These are phyloP conservation scores for Drosophila koepferae DNA, from an alignment of 2,888 invertebrate genomes.

Conservation along the genomic window DNA sequence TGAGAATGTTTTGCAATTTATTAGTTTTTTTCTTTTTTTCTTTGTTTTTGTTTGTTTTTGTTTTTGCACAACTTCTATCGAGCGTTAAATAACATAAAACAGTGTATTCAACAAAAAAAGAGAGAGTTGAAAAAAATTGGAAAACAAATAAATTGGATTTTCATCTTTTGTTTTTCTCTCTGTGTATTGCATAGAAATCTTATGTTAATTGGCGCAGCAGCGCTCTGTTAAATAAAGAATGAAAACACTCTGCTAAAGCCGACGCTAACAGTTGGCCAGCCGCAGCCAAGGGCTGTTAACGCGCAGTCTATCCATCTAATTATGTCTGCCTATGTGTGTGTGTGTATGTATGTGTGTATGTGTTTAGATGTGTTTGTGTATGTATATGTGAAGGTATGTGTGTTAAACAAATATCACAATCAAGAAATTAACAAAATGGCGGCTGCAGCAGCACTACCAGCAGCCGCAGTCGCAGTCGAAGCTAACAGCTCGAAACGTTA, in stretches of 20 bases:
- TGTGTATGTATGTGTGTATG: constrained; percentile 18
- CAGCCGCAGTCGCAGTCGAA: constrained; percentile 47
- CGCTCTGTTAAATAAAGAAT: constrained; percentile 49
- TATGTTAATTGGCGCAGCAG: constrained; percentile 60
- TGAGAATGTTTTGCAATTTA: constrained; percentile 17
- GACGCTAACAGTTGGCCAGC: constrained; percentile 55
- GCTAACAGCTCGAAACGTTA: constrained; percentile 40
- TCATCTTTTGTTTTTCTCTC: constrained; percentile 19
- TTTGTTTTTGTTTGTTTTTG: neutral
- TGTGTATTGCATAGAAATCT: constrained; percentile 23
- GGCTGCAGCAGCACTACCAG: constrained; percentile 66
- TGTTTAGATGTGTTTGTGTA: constrained; percentile 32
- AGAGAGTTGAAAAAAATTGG: constrained; percentile 23
- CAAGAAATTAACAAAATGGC: constrained; percentile 80
- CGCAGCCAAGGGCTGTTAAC: constrained; percentile 65
- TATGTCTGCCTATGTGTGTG: constrained; percentile 30
- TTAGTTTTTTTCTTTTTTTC: constrained; percentile 17
- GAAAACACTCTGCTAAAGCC: constrained; percentile 34
- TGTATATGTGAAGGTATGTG: constrained; percentile 51
- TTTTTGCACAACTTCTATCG: constrained; percentile 20
- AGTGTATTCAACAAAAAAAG: constrained; percentile 28
- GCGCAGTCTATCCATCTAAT: constrained; percentile 46
- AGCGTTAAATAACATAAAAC: constrained; percentile 13
- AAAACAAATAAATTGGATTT: constrained; percentile 20
- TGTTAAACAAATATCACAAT: constrained; percentile 81